Base-by-base conservation (phyloP, 2,888 invertebrate genomes). In the Phaonia tiefii region DNA sequence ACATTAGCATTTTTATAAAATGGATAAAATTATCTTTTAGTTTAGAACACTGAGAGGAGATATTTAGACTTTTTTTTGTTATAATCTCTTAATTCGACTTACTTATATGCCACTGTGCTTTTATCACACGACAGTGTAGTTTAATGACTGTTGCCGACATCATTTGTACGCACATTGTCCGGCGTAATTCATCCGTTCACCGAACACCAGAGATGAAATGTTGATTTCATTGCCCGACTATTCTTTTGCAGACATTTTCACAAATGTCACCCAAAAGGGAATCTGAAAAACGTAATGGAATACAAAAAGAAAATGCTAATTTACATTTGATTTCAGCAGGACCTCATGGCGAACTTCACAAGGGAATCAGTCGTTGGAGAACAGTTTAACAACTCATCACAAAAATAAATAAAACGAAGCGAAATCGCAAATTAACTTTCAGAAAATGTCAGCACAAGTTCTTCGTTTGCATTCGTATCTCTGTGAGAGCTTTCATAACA, bases 151-250 rank as follows among this genome's bases (percentile, higher is more conserved):
- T 51, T 71, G 74, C 42, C 63, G 75, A 75, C 82, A 79, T 70
- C 74, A 80, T 83, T 83, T 83, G 69, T 73, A 78, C 78, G 74
- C 80, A 78, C 75, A 83, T 83, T 83, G 83, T 83, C 83, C 83
- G 66, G 51, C 73, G 72, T 75, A 83, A 83, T 58, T 83, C 83
- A 80, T 80, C 80, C 75, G 80, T 72, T 60, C 70, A 46, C 26
- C n/a, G 42, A 17, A 44, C 22, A 20, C 15, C 44, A 8, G 37
- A 31, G 58, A 31, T 58, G 58, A 58, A n/a, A 58, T 58, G 58
- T 8, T 58, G 58, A 54, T 54, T 54, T 54, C 58, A 15, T 58
- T 26, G 58, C 25, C 7, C 26, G 58, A 1, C 54, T 17, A 31
- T 58, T 58, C 58, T 15, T 15, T 7, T n/a, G 58, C 58, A 58